phyloP scores from a whole-genome alignment of 2,888 invertebrate species.

The Metalampra italica region DNA sequence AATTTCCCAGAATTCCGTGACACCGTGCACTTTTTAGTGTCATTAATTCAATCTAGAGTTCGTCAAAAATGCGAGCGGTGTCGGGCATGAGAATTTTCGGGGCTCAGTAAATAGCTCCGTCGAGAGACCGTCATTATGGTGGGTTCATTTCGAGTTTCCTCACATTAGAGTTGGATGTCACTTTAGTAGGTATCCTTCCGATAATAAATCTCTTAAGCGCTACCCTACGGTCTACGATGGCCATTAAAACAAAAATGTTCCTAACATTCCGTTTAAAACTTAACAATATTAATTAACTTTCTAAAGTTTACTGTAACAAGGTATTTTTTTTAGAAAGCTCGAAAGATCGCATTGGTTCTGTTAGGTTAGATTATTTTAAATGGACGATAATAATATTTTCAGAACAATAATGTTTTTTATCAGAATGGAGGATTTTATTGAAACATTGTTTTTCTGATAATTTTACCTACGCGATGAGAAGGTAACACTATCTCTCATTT shows the following conservation, averaged over 20 bases:
- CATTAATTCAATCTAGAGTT: slow-evolving; percentile 56
- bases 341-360: too few relatives aligned
- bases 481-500: too few relatives aligned
- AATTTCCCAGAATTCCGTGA: slow-evolving; percentile 52
- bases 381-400: too few relatives aligned
- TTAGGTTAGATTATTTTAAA: too few relatives aligned
- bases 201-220: slow-evolving; percentile 49
- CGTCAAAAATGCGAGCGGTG: slow-evolving; percentile 51
- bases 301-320: slow-evolving; percentile 12
- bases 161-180: slow-evolving; percentile 52
- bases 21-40: slow-evolving; percentile 56
- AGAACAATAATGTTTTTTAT: too few relatives aligned
- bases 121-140: slow-evolving; percentile 57
- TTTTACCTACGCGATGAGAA: too few relatives aligned
- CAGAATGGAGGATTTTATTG: too few relatives aligned
- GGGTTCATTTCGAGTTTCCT: slow-evolving; percentile 54
- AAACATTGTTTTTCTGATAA: too few relatives aligned
- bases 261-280: slow-evolving; percentile 26
- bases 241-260: slow-evolving; percentile 42
- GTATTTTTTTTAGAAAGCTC: not conserved
- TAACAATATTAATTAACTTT: slow-evolving; percentile 25
- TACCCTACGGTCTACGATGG: slow-evolving; percentile 24
- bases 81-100: slow-evolving; percentile 56
- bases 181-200: slow-evolving; percentile 43
- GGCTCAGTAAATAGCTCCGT: slow-evolving; percentile 54